Evolutionary conservation across 2,888 invertebrate species (phyloP).

Genomic region (Andrena trimmerana): DNA sequence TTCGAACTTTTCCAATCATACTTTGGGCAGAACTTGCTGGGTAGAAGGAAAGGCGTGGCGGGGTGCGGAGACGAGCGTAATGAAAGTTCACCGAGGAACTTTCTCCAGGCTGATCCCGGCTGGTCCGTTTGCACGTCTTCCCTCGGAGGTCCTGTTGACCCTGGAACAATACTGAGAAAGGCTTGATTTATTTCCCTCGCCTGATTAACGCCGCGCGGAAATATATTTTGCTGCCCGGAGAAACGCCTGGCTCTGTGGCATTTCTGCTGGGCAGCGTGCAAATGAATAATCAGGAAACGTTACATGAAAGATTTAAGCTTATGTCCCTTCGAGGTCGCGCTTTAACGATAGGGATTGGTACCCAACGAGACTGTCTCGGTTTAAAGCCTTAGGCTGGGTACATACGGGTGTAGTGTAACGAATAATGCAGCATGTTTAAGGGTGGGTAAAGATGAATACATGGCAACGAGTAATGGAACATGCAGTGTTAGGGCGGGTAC

Average conservation of each 20-base stretch:
- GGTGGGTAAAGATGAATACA: too few relatives aligned
- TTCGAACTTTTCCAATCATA: conserved; percentile 82
- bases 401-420: too few relatives aligned
- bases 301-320: not conserved
- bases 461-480: too few relatives aligned
- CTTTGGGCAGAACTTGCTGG: conserved; percentile 61
- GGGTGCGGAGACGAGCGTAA: conserved; percentile 70
- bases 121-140: conserved; percentile 56
- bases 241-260: not conserved
- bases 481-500: too few relatives aligned
- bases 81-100: conserved; percentile 76
- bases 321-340: not conserved
- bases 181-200: conserved; percentile 44
- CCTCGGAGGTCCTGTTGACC: conserved; percentile 32
- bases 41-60: conserved; percentile 29
- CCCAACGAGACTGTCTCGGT: too few relatives aligned
- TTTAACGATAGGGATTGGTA: not conserved
- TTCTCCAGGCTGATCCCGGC: conserved; percentile 56
- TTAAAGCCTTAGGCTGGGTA: too few relatives aligned
- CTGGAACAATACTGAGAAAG: conserved; percentile 49
- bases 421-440: too few relatives aligned
- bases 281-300: conserved; percentile 25
- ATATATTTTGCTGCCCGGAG: conserved; percentile 29
- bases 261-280: conserved; percentile 1
- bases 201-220: conserved; percentile 41